Evolutionary conservation across 2,113 vertebrate species (phyloP).

Genomic region (Riparia riparia): DNA sequence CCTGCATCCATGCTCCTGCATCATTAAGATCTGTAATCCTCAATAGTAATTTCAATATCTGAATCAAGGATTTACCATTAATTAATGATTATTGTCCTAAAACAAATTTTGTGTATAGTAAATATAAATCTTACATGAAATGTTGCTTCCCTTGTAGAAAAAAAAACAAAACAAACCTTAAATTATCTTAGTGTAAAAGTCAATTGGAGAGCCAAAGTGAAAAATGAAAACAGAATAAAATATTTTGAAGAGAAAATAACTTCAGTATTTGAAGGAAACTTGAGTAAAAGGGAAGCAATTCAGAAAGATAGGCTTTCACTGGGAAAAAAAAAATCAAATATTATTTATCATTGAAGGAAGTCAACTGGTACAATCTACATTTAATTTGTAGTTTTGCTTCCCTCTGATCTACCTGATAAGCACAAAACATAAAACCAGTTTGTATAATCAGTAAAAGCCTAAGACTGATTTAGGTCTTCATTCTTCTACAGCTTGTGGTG

Average conservation of each 20-base stretch:
- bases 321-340: background rate
- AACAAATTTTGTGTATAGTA: background rate
- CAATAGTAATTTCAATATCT: background rate
- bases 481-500: background rate
- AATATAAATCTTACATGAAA: background rate
- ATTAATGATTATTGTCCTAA: background rate
- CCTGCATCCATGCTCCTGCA: background rate
- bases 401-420: background rate
- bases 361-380: background rate
- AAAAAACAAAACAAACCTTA: background rate
- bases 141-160: background rate
- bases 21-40: background rate
- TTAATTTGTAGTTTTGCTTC: background rate
- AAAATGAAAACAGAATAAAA: background rate
- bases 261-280: background rate
- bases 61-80: background rate
- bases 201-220: background rate
- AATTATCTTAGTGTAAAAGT: background rate
- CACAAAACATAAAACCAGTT: background rate
- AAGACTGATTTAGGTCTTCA: background rate
- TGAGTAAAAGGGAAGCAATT: background rate
- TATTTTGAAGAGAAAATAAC: background rate
- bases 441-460: background rate
- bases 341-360: background rate
- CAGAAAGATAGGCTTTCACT: background rate